A percentile compares a stretch with the other conserved stretches of the same genome.
Conservation (phyloP, 2,888 invertebrate species). For the Ditula angustiorana region DNA sequence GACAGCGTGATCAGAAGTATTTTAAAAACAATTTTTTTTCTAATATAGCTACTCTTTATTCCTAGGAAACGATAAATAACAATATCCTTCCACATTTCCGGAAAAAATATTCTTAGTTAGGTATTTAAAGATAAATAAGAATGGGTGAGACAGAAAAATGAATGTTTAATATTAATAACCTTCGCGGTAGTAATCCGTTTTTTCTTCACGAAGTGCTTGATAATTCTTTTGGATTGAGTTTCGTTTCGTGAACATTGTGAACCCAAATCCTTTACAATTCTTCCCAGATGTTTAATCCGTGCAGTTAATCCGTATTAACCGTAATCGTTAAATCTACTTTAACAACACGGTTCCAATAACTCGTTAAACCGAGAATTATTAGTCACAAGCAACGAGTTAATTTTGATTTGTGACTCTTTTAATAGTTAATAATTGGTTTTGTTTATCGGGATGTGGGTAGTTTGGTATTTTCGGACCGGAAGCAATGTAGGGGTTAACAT, state of each 20-base stretch:
- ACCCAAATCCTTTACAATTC: not conserved
- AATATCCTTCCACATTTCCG: no score
- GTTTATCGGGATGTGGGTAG: conserved; percentile 22
- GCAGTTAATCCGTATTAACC: not conserved
- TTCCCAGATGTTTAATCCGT: conserved; percentile 13
- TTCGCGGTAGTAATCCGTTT: not conserved
- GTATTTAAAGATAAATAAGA: not conserved
- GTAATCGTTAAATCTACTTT: conserved; percentile 5
- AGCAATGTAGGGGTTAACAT: not conserved
- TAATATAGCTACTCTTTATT: no score
- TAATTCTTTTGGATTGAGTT: not conserved
- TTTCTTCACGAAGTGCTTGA: not conserved
- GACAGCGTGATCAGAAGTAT: no score
- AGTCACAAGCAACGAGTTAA: conserved; percentile 44
- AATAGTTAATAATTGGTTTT: conserved; percentile 42
- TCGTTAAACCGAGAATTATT: conserved; percentile 9
- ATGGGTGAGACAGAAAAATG: not conserved
- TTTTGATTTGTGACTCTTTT: conserved; percentile 56
- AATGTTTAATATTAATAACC: not conserved
- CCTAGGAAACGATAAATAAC: no score
- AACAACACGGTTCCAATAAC: conserved; percentile 13
- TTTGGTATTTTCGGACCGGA: conserved; percentile 13
- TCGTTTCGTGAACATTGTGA: not conserved
- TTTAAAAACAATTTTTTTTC: no score
- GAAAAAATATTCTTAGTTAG: no score